Base-by-base conservation (phyloP, 2,888 invertebrate species). In the Seira ritae region DNA sequence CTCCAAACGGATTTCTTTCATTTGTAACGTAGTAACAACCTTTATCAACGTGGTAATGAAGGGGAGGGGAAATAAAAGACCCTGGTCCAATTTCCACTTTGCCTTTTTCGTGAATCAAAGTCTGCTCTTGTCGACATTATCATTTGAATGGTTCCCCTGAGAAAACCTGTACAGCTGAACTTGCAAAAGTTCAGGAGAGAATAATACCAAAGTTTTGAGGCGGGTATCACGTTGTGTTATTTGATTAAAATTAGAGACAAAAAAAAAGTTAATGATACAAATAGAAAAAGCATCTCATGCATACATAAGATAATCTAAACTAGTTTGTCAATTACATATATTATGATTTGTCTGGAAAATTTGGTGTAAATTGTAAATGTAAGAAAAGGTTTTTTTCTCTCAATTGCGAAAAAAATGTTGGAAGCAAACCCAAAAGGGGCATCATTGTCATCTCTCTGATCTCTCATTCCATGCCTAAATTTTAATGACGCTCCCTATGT, bases 111-210 rank as follows among this genome's bases (percentile, higher is more conserved):
- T 75, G 60, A 75, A 80, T 75, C 69, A 80, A 70, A 69, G 80
- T 62, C 71, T 81, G 81, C 50, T n/a, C 37, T 60, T 70, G 60
- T 76, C 55, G n/a, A 81, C 31, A 42, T 76, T 67, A 70, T 31
- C 71, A 1, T 65, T 46, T 68, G 60, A 15, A 76, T 81, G 76
- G 76, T 50, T 81, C 81, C 81, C 81, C 50, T 76, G 81, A 75
- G 81, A 66, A 24, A 71, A 60, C 50, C 20, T 62, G 15, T 81
- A 69, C 81, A 81, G 81, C 81, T 81, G 81, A 69, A 76, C 72
- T 42, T 24, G 67, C 50, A 67, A 10, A 60, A 42, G 42, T 8
- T 12, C 6, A 42, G 42, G 42, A n/a, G n/a, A n/a, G n/a, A n/a
- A n/a, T n/a, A n/a, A n/a, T n/a, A n/a, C n/a, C n/a, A n/a, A 42